Base-by-base conservation (phyloP, 64 coral and sea anemone genomes). In the Dendronephthya gigantea region DNA sequence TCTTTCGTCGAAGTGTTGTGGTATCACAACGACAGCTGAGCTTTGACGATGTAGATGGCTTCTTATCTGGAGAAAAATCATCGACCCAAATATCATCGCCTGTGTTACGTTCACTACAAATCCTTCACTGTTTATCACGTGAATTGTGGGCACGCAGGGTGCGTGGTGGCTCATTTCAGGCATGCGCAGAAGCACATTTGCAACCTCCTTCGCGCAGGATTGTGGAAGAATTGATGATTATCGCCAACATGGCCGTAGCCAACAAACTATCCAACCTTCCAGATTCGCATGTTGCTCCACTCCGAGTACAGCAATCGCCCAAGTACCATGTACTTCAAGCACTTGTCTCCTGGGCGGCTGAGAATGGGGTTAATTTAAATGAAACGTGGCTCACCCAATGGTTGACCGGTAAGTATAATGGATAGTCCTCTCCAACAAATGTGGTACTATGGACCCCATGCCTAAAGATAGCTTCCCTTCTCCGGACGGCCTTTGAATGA, bases 141-240 rank as follows among this genome's bases (percentile, higher is more conserved):
- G 72, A 79, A 33, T 16, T 79, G 32, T 79, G 72, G 72, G 30
- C 72, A 6, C 30, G 72, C 32, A 86, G 91, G 75, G 82, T 91
- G 17, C 89, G 94, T 30, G 52, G 49, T 15, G 94, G 94, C 34
- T 97, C 83, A 36, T 41, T 91, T 30, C 40, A 85, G 9, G 50
- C 59, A 7, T 37, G 90, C 9, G 31, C 35, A 32, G 50, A 40
- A 27, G 70, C 37, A 3, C 16, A 29, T 14, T 66, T 48, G 22
- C 68, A 65, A 28, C 82, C 38, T 4, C 88, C 82, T 37, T 79
- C 91, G 15, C 68, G 49, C 1, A 90, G 83, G 66, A 93, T 97
- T 23, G 85, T 97, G 0, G 91, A 97, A 35, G 91, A 97, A 37
- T 48, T 97, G 0, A 93, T 97, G 94, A 56, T 93, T 11, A 56